Base-by-base conservation (phyloP, 2,797 vertebrate species). In the Helostoma temminkii region DNA sequence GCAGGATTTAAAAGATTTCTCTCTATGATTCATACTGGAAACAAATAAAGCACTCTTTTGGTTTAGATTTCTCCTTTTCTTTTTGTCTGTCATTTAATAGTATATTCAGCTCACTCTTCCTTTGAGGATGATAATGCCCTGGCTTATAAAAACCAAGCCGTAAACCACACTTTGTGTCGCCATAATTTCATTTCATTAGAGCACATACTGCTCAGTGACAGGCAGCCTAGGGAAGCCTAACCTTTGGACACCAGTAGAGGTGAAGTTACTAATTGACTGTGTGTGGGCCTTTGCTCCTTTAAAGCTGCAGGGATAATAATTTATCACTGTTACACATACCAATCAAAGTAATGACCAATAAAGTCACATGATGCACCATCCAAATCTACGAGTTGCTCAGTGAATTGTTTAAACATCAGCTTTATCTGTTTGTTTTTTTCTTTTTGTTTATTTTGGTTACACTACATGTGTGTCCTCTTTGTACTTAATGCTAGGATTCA, bases 201-300 rank as follows among this genome's bases (percentile, higher is more conserved):
- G 59, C 32, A 68, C 45, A 24, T 22, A 41, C 25, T 22, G 21
- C 28, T 53, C 10, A 54, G 28, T 70, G 50, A 34, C 50, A 45
- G 63, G 54, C n/a, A 49, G 28, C 6, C 41, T 39, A 78, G 16
- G 53, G 47, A 22, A 53, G 62, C 26, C 32, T 63, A 74, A 91
- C 80, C 87, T 88, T 91, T 91, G 89, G 75, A 63, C 78, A 1
- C 19, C 41, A 55, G 53, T 26, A 45, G 14, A 68, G 49, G 47
- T 54, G 28, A 81, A 83, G 88, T 91, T 91, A 91, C 72, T 91
- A 78, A 91, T 91, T 90, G 76, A 92, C 84, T 74, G 30, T 64
- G 46, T 25, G 58, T 53, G 30, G 60, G 70, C 75, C 81, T 88
- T 86, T 89, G 80, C 68, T 75, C 77, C 48, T 61, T 39, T 50